A percentile compares a stretch with the other conserved stretches of the same genome.
These are phyloP conservation scores for Pipistrellus kuhlii DNA, from an alignment of 2,797 vertebrate species.

Conservation along the genomic window DNA sequence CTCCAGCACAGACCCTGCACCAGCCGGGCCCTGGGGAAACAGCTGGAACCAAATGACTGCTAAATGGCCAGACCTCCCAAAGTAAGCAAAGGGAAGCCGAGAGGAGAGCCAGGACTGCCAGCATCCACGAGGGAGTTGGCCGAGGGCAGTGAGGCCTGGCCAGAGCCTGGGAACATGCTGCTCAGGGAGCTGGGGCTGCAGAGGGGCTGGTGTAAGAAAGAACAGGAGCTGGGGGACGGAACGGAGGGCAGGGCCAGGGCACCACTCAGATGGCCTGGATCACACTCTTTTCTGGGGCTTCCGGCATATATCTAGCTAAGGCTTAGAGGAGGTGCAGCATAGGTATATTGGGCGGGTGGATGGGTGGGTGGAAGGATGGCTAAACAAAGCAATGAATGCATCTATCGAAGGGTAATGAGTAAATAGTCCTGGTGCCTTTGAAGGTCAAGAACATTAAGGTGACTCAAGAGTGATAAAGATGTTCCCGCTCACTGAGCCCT, in stretches of 20 bases:
- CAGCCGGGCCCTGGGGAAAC: slow-evolving; percentile 20
- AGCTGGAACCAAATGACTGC: slow-evolving; percentile 57
- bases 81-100: slow-evolving; percentile 25
- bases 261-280: background rate
- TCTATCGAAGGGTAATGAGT: background rate
- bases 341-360: no score
- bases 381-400: background rate
- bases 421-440: background rate
- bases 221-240: background rate
- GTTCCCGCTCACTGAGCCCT: background rate
- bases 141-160: background rate
- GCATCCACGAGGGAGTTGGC: background rate
- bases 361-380: background rate
- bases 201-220: background rate
- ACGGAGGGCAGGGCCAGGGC: background rate
- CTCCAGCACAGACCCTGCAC: slow-evolving; percentile 23
- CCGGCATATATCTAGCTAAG: background rate
- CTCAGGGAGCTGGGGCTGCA: background rate
- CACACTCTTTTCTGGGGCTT: background rate
- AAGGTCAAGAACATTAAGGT: background rate
- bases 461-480: background rate
- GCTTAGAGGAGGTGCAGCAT: background rate
- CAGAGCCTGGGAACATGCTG: slow-evolving; percentile 17
- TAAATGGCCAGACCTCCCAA: slow-evolving; percentile 49
- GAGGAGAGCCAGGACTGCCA: background rate